These are phyloP conservation scores for Dolichallabes microphthalmus DNA, from an alignment of 2,113 vertebrate genomes.

Conservation along the genomic window DNA sequence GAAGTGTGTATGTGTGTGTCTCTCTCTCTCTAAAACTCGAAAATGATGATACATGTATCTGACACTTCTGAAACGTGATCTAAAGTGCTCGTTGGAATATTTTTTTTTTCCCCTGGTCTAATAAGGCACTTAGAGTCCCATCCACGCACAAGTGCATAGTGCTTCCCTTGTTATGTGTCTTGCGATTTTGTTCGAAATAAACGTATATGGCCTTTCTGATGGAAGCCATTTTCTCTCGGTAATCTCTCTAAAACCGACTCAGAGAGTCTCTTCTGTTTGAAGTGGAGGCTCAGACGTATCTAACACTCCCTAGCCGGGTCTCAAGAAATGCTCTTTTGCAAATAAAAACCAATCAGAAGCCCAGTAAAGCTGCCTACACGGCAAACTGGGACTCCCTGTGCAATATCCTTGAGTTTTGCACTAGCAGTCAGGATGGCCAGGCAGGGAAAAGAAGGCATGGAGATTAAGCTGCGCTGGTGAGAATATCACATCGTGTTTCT, in stretches of 20 bases:
- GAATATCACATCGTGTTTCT: not conserved
- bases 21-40: not conserved
- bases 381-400: slow-evolving; percentile 25
- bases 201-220: not conserved
- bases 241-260: not conserved
- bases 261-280: not conserved
- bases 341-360: slow-evolving; percentile 11
- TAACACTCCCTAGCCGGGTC: not conserved
- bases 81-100: slow-evolving; percentile 13
- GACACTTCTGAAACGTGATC: not conserved
- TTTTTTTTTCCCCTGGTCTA: not conserved
- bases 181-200: slow-evolving; percentile 6
- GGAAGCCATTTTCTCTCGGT: slow-evolving; percentile 12
- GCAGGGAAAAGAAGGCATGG: not conserved
- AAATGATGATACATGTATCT: not conserved
- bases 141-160: not conserved
- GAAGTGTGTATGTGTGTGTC: not conserved
- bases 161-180: not conserved
- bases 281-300: not conserved
- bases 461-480: not conserved
- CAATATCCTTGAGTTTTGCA: slow-evolving; percentile 10
- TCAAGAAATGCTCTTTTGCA: not conserved
- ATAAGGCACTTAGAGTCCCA: not conserved
- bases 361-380: not conserved
- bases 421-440: not conserved